phyloP scores from a whole-genome alignment of 2,888 invertebrate genomes.

The Neria commutata region DNA sequence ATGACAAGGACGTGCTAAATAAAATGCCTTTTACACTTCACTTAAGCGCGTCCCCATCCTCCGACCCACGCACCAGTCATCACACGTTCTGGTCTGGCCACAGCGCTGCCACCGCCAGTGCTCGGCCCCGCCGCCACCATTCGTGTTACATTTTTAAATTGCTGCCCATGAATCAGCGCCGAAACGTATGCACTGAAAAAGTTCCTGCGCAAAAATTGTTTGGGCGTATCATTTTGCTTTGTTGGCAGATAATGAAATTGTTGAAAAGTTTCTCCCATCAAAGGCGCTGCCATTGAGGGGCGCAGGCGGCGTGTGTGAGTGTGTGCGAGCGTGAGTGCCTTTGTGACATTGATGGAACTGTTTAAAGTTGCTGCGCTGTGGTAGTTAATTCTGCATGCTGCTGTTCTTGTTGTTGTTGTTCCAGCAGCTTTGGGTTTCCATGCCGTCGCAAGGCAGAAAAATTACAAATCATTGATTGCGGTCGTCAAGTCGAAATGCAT shows the following conservation, averaged over 20 bases:
- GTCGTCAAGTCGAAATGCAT: no score
- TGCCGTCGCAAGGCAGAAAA: not conserved
- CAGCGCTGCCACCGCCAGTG: no score
- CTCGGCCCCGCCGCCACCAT: not conserved
- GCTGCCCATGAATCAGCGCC: constrained; percentile 31
- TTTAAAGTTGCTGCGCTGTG: no score
- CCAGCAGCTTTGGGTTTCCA: not conserved
- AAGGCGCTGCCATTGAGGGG: not conserved
- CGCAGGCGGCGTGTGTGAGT: not conserved
- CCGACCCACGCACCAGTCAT: no score
- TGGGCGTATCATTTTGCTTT: constrained; percentile 22
- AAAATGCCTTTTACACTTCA: constrained; percentile 2
- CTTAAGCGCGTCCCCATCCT: no score
- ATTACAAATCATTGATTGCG: not conserved
- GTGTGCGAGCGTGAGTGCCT: not conserved
- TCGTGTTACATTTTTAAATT: constrained; percentile 9
- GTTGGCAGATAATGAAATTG: constrained; percentile 48
- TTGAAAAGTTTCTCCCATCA: constrained; percentile 33
- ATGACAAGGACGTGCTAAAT: not conserved
- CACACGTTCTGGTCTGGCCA: no score
- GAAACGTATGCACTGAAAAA: constrained; percentile 34
- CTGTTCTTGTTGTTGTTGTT: constrained; percentile 8
- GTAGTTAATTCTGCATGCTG: no score
- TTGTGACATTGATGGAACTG: no score
- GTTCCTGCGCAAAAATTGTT: constrained; percentile 45